Conservation (phyloP, 2,888 invertebrate species). For the Homarus gammarus region DNA sequence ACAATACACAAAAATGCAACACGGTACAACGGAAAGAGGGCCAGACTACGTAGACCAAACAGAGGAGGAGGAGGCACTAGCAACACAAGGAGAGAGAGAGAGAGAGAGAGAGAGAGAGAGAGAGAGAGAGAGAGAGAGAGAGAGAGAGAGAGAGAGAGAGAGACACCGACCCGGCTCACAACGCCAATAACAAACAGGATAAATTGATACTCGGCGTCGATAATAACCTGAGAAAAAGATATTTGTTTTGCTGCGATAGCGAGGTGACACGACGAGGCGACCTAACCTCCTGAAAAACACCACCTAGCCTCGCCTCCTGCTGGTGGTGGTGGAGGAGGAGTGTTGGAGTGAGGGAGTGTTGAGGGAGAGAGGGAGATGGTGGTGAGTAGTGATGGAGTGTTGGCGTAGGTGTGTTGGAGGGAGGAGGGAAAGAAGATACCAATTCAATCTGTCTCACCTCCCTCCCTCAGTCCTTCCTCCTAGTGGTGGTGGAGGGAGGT, state of each 20-base stretch:
- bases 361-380: background rate
- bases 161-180: slow-evolving; percentile 10
- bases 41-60: too few relatives aligned
- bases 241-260: slow-evolving; percentile 55
- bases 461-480: too few relatives aligned
- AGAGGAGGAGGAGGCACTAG: too few relatives aligned
- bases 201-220: slow-evolving; percentile 49
- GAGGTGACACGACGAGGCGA: slow-evolving; percentile 23
- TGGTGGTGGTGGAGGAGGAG: slow-evolving; percentile 11
- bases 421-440: too few relatives aligned
- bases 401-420: background rate
- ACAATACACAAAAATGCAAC: too few relatives aligned
- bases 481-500: background rate
- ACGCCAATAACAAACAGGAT: slow-evolving; percentile 54
- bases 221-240: slow-evolving; percentile 54
- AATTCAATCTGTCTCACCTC: too few relatives aligned
- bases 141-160: background rate
- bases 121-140: background rate
- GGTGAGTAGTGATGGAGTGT: background rate
- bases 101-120: background rate
- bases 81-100: background rate
- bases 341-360: background rate
- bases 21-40: too few relatives aligned
- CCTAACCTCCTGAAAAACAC: slow-evolving; percentile 39
- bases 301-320: background rate